These are phyloP conservation scores for Dolichomitus sp. DNA, from an alignment of 2,888 invertebrate species.

Conservation along the genomic window DNA sequence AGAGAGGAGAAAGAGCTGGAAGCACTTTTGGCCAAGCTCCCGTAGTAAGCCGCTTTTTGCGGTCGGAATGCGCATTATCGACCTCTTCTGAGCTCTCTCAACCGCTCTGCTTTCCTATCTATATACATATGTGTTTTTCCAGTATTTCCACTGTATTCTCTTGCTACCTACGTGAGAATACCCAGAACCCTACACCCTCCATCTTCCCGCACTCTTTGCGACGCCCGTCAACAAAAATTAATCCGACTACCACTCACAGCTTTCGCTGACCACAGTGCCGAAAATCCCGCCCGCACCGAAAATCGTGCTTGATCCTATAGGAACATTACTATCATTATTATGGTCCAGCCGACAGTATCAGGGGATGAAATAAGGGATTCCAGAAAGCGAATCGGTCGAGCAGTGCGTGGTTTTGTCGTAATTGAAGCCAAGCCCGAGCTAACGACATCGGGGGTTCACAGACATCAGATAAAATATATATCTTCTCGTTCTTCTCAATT, in stretches of 20 bases:
- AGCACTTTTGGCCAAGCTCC: conserved; percentile 76
- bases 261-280: conserved; percentile 61
- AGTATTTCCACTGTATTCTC: conserved; percentile 7
- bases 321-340: conserved; percentile 23
- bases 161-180: conserved; percentile 4
- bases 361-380: conserved; percentile 10
- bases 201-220: conserved; percentile 27
- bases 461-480: not conserved
- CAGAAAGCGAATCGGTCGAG: not conserved
- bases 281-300: conserved; percentile 12
- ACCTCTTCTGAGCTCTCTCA: conserved; percentile 69
- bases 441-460: conserved; percentile 2
- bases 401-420: conserved; percentile 32
- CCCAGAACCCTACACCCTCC: conserved; percentile 29
- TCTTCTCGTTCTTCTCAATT: not conserved
- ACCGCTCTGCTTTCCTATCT: conserved; percentile 31
- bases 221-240: conserved; percentile 64
- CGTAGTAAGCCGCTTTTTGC: conserved; percentile 77
- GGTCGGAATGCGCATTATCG: conserved; percentile 79
- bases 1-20: conserved; percentile 65
- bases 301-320: conserved; percentile 18
- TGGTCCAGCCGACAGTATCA: conserved; percentile 12
- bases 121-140: conserved; percentile 42
- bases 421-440: conserved; percentile 23
- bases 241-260: conserved; percentile 52